Evolutionary conservation across 1,140 invertebrate species (phyloP).

Genomic region (Archegozetes longisetosus): DNA sequence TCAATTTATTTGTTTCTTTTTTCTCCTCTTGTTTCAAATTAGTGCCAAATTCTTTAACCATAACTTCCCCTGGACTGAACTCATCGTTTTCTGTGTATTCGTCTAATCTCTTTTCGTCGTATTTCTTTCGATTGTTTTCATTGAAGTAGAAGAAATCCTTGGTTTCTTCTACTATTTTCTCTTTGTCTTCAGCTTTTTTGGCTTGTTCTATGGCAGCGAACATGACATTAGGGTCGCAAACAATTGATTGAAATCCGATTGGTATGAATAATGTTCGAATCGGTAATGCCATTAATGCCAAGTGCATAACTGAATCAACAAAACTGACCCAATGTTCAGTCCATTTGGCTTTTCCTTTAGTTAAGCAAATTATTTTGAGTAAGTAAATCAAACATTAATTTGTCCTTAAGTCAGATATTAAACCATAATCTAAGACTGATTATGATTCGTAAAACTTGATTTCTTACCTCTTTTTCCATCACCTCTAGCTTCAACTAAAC

Average conservation of each 20-base stretch:
- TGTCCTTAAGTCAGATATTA: constrained; percentile 34
- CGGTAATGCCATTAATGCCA: constrained; percentile 31
- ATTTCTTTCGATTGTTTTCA: not conserved
- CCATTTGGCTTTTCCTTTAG: constrained; percentile 49
- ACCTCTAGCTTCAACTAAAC: constrained; percentile 39
- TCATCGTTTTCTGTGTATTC: not conserved
- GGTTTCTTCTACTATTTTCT: not conserved
- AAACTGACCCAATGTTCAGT: constrained; percentile 76
- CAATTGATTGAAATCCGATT: constrained; percentile 29
- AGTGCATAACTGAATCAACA: constrained; percentile 90
- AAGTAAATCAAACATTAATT: too few relatives aligned
- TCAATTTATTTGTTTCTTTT: not conserved
- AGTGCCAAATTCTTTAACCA: not conserved
- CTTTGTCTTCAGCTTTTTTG: not conserved
- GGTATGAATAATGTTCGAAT: not conserved
- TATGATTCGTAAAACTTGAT: not conserved
- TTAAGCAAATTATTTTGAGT: too few relatives aligned
- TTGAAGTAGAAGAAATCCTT: constrained; percentile 1
- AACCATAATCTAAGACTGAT: not conserved
- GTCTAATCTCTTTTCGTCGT: not conserved
- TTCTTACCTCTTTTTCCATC: constrained; percentile 38
- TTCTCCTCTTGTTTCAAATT: not conserved
- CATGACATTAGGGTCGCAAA: constrained; percentile 30
- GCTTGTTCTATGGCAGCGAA: constrained; percentile 1
- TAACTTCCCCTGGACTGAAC: not conserved